Evolutionary conservation across 2,113 vertebrate genomes (phyloP), one percentile per base, ranked within the genome.

Genomic region (Semnornis frantzii): DNA sequence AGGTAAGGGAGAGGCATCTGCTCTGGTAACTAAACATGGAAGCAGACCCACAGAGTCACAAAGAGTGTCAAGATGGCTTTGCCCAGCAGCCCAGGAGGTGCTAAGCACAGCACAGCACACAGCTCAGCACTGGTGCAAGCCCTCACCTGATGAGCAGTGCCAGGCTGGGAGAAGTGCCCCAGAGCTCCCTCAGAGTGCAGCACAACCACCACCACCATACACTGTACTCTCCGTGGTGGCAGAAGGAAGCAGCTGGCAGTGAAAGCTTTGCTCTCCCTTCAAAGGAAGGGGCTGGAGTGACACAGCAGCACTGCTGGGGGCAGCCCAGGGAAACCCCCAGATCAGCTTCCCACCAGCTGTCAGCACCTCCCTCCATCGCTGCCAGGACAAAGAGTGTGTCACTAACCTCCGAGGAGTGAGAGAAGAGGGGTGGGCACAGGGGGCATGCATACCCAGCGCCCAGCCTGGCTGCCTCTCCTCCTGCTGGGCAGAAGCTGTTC

Each of bases 331-430:
- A 37, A 69, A 60, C 5, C 33, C 46, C 31, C 42, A 9, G 46
- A 46, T 54, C 48, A 94, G 48, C n/a, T 33, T 50, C 48, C 23
- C 28, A 1, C 24, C 1, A 15, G 30, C 60, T 52, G 58, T 15
- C 58, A 81, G 64, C 79, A 82, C 60, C 44, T 86, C 90, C 72
- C 87, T 87, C 72, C 57, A 46, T 25, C 63, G 54, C 30, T 8
- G 2, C 50, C 31, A 64, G 79, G 76, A 66, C 25, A 57, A 77
- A 50, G 37, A 83, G 31, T 0, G 0, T 73, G 73, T 82, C 92
- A 95, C 90, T 80, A 28, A 91, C 92, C 90, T 91, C 6, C 71
- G 69, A 81, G 37, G 74, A 72, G 64, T 87, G 78, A 70, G 42
- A 70, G 87, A 73, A 76, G n/a, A 93, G 69, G 31, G 52, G 28